Conservation (phyloP, 2,797 vertebrate species). For the Artibeus lituratus region DNA sequence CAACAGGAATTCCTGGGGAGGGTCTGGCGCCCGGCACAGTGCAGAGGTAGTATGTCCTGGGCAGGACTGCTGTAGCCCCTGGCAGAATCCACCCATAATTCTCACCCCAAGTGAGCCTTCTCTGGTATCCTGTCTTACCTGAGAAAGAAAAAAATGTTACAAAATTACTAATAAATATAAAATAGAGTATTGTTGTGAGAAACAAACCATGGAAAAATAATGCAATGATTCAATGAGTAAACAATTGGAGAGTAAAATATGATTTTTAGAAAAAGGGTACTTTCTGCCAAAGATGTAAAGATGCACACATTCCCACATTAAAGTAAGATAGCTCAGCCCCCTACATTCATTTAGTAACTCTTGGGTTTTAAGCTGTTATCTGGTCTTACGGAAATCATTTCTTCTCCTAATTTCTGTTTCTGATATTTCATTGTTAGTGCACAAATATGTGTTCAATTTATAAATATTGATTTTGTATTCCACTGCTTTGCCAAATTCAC, state of each 20-base stretch:
- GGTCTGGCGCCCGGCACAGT: not conserved
- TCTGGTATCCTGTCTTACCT: not conserved
- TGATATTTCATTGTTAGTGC: no score
- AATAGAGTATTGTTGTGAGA: not conserved
- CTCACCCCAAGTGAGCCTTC: not conserved
- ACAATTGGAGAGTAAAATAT: conserved; percentile 33
- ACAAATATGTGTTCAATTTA: no score
- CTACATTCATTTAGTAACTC: not conserved
- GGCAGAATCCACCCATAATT: not conserved
- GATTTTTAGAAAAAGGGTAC: not conserved
- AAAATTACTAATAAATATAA: conserved; percentile 41
- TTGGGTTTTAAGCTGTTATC: conserved; percentile 63
- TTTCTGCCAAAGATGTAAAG: conserved; percentile 46
- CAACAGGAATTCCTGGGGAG: not conserved
- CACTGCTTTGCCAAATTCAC: no score
- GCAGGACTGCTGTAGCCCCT: not conserved
- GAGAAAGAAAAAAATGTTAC: not conserved
- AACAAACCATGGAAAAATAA: conserved; percentile 31
- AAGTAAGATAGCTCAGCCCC: conserved; percentile 41
- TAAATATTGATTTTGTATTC: no score
- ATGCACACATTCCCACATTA: not conserved
- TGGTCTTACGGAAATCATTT: conserved; percentile 46
- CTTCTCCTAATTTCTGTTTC: not conserved
- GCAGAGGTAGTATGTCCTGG: not conserved
- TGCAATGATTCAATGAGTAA: conserved; percentile 22